Conservation (phyloP, 2,888 invertebrate species). For the Calameuta pallipes region DNA sequence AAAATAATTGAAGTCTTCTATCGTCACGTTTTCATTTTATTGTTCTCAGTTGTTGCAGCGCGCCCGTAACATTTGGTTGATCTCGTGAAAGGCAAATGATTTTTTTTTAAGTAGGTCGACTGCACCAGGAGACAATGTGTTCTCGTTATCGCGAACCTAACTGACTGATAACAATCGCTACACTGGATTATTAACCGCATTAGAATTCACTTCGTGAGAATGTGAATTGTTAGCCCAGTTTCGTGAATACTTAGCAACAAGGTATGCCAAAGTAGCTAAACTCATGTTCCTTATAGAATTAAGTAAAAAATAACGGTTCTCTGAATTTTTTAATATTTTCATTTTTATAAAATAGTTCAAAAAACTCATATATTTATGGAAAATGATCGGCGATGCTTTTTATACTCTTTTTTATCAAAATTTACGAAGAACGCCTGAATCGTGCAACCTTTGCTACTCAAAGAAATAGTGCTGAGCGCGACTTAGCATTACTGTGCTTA, state of each 20-base stretch:
- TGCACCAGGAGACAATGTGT: constrained; percentile 24
- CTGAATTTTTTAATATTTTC: background rate
- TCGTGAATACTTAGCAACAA: background rate
- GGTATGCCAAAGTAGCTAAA: background rate
- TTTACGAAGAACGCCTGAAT: background rate
- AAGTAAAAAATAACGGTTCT: background rate
- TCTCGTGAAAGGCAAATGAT: constrained; percentile 22
- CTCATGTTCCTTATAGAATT: background rate
- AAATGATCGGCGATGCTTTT: background rate
- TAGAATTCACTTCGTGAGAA: constrained; percentile 2
- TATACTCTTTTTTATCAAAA: background rate
- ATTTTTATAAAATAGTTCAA: background rate
- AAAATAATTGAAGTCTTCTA: background rate
- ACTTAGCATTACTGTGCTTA: background rate
- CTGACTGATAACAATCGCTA: constrained; percentile 28
- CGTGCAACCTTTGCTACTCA: background rate
- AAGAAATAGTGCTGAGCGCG: background rate
- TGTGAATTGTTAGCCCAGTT: constrained; percentile 9
- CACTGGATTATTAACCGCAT: constrained; percentile 26
- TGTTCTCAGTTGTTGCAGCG: background rate
- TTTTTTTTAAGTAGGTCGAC: constrained; percentile 35
- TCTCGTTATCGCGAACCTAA: constrained; percentile 23
- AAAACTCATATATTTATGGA: background rate
- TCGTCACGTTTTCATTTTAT: background rate
- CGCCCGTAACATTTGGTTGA: background rate